Conservation (phyloP, 2,888 invertebrate species). For the Gymnoscelis rufifasciata region DNA sequence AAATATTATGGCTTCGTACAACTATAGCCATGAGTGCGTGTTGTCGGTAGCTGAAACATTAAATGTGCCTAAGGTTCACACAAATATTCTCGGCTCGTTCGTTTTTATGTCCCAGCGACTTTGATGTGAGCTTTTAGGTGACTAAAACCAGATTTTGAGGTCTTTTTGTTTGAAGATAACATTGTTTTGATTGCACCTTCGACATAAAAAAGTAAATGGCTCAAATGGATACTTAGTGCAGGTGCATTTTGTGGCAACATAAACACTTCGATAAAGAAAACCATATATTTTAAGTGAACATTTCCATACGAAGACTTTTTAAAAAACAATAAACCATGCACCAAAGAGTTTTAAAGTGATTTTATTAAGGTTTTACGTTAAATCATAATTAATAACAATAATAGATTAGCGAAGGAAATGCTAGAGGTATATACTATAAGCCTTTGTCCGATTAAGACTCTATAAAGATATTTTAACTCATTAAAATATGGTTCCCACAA, state of each 20-base stretch:
- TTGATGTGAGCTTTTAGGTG: slow-evolving; percentile 28
- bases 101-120: slow-evolving; percentile 19
- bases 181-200: slow-evolving; percentile 11
- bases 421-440: no score
- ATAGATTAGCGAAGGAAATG: no score
- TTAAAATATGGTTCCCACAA: slow-evolving; percentile 17
- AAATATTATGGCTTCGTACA: not conserved
- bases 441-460: slow-evolving; percentile 9
- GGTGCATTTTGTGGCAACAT: slow-evolving; percentile 14
- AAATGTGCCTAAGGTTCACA: slow-evolving; percentile 6
- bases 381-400: no score
- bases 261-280: slow-evolving; percentile 6
- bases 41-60: slow-evolving; percentile 15
- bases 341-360: no score
- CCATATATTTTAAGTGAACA: not conserved
- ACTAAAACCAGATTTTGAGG: slow-evolving; percentile 22
- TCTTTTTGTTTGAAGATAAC: slow-evolving; percentile 21
- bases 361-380: no score
- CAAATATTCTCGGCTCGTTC: slow-evolving; percentile 16
- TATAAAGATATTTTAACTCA: slow-evolving; percentile 14
- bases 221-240: slow-evolving; percentile 9
- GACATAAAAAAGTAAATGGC: slow-evolving; percentile 15
- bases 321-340: no score
- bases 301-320: not conserved
- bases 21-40: not conserved